Conservation (phyloP, 2,797 vertebrate species). For the Scomberomorus guttatus region DNA sequence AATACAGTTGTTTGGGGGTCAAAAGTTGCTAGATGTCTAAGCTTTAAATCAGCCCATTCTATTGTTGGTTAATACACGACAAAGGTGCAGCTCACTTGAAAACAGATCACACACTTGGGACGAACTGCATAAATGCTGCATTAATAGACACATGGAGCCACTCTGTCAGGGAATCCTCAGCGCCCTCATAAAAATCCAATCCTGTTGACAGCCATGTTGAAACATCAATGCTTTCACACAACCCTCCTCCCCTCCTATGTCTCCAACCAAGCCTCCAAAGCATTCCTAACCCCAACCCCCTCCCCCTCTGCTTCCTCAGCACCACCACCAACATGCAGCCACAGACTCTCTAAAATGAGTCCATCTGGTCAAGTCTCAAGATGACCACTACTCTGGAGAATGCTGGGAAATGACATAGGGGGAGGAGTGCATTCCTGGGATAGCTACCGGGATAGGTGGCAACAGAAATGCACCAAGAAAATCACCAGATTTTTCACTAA, state of each 20-base stretch:
- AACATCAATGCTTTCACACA: conserved; percentile 47
- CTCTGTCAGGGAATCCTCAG: conserved; percentile 32
- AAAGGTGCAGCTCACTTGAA: conserved; percentile 1
- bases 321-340: conserved; percentile 28
- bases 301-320: conserved; percentile 11
- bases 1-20: not conserved
- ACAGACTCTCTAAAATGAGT: conserved; percentile 50
- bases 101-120: not conserved
- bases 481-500: conserved; percentile 21
- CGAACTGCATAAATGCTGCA: conserved; percentile 6
- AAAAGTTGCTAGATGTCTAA: not conserved
- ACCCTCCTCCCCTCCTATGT: conserved; percentile 36
- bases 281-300: conserved; percentile 50
- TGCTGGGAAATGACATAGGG: conserved; percentile 37
- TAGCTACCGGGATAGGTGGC: conserved; percentile 40
- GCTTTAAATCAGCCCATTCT: not conserved
- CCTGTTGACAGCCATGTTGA: conserved; percentile 52
- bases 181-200: conserved; percentile 43
- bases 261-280: conserved; percentile 35
- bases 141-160: conserved; percentile 13
- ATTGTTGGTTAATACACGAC: not conserved
- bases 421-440: conserved; percentile 67
- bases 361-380: conserved; percentile 64
- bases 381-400: conserved; percentile 57
- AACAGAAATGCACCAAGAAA: conserved; percentile 5